These are phyloP conservation scores for Papilio machaon DNA, from an alignment of 1,140 invertebrate genomes.

Conservation along the genomic window DNA sequence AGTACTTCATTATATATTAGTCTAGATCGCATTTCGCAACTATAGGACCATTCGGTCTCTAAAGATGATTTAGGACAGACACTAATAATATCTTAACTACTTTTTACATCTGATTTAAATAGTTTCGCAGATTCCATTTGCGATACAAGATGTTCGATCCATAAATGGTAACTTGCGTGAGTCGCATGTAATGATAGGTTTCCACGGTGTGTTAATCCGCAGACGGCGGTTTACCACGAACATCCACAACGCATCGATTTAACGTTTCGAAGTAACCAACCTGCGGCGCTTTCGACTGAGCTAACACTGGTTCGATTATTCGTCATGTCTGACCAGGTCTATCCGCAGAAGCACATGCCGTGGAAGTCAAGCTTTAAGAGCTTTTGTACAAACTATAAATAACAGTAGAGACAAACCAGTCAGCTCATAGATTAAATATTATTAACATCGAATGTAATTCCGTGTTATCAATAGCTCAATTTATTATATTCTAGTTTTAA, in stretches of 20 bases:
- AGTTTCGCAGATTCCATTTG: conserved; percentile 19
- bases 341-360: no score
- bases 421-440: conserved; percentile 1
- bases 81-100: not conserved
- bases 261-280: no score
- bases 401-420: conserved; percentile 29
- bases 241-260: no score
- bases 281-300: no score
- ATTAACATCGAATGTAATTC: not conserved
- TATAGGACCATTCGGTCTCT: no score
- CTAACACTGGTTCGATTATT: no score
- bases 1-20: no score
- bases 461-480: not conserved
- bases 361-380: not conserved
- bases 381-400: conserved; percentile 30
- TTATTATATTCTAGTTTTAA: not conserved
- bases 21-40: no score
- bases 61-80: no score
- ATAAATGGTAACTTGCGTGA: conserved; percentile 33
- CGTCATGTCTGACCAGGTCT: no score
- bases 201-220: no score
- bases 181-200: conserved; percentile 20
- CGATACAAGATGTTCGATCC: not conserved
- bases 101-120: conserved; percentile 1
- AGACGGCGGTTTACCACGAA: no score